A percentile compares a stretch with the other conserved stretches of the same genome.
Conservation (phyloP, 2,113 vertebrate species). For the Sander vitreus region DNA sequence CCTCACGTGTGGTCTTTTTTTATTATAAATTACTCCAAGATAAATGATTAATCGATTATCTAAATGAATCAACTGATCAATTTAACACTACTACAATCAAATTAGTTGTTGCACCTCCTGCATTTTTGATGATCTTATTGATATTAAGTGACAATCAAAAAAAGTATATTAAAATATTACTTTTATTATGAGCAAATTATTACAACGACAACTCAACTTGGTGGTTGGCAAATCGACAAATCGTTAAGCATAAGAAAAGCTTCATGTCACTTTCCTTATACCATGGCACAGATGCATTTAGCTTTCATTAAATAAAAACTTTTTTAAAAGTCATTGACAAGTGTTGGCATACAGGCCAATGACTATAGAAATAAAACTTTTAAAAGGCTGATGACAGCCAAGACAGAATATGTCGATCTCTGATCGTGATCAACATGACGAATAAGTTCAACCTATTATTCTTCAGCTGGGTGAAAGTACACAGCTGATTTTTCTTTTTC, state of each 20-base stretch:
- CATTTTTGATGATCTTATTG: not conserved
- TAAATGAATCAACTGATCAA: not conserved
- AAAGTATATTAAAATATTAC: constrained; percentile 61
- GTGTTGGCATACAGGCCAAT: not conserved
- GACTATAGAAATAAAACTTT: constrained; percentile 1
- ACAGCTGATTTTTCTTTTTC: constrained; percentile 10
- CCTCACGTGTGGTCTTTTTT: not conserved
- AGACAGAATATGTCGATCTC: constrained; percentile 52
- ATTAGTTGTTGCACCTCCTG: not conserved
- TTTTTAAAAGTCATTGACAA: constrained; percentile 32
- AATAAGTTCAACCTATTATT: constrained; percentile 15
- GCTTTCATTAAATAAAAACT: constrained; percentile 70
- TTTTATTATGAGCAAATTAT: constrained; percentile 59
- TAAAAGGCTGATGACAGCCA: constrained; percentile 58
- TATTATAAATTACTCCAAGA: not conserved
- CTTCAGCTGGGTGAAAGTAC: not conserved
- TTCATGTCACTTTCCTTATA: constrained; percentile 25
- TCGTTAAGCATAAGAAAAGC: constrained; percentile 29
- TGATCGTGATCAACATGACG: constrained; percentile 46
- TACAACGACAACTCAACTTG: constrained; percentile 10
- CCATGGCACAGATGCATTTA: constrained; percentile 33
- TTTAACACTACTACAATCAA: not conserved
- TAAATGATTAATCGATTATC: not conserved
- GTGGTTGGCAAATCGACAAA: constrained; percentile 19
- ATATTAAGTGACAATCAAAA: constrained; percentile 2